Percentiles rank a stretch among this genome's conserved stretches.
These are phyloP conservation scores for Sminthurides aquaticus DNA, from an alignment of 2,888 invertebrate genomes.

Conservation along the genomic window DNA sequence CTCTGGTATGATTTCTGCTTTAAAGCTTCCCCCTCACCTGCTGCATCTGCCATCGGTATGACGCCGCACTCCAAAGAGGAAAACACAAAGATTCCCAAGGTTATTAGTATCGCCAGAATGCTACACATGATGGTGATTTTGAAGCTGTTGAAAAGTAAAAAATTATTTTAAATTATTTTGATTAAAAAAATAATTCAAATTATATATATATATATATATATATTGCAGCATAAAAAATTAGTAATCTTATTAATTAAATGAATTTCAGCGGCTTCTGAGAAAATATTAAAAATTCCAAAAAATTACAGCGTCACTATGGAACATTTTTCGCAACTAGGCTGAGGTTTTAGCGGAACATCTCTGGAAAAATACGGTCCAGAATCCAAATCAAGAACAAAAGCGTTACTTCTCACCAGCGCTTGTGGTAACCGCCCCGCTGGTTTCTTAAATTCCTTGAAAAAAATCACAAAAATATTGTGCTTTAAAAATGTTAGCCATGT, in stretches of 20 bases:
- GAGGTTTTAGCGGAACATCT: neutral
- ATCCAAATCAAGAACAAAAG: neutral
- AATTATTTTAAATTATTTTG: no score
- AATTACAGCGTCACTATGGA: neutral
- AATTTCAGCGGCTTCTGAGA: neutral
- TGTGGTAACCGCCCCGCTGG: neutral
- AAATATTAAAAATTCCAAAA: neutral
- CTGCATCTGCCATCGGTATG: neutral
- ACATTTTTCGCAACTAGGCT: neutral
- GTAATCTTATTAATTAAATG: no score
- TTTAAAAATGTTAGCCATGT: no score
- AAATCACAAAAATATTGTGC: neutral
- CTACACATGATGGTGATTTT: neutral
- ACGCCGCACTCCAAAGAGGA: neutral
- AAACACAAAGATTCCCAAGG: neutral
- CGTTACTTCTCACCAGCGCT: neutral
- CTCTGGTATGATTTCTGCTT: no score
- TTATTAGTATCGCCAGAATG: neutral
- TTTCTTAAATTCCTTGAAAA: neutral
- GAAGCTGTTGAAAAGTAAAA: no score
- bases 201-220: no score
- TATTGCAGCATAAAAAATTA: no score
- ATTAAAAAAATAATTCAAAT: no score
- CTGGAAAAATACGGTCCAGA: neutral
- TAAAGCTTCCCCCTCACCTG: no score